These are phyloP conservation scores for Prolemur simus DNA, from an alignment of 2,113 vertebrate genomes.

Conservation along the genomic window DNA sequence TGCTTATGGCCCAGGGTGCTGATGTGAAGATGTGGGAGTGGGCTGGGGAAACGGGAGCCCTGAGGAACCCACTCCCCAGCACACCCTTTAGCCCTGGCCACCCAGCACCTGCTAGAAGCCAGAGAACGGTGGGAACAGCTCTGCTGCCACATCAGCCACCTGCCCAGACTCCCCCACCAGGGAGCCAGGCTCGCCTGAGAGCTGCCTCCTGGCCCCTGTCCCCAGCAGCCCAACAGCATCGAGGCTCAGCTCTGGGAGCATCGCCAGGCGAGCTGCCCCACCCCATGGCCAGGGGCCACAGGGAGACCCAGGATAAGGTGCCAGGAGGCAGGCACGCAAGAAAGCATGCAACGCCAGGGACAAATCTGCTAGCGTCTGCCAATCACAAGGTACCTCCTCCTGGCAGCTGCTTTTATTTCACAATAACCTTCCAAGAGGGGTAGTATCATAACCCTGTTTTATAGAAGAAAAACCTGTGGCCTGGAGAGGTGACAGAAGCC, in stretches of 20 bases:
- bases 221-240: not conserved
- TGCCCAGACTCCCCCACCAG: not conserved
- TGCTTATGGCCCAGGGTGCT: not conserved
- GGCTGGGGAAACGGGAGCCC: not conserved
- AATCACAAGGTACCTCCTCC: not conserved
- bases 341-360: not conserved
- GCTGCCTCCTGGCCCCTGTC: not conserved
- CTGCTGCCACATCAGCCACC: not conserved
- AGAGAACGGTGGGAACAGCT: not conserved
- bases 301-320: not conserved
- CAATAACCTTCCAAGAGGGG: not conserved
- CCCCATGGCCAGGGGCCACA: too few species aligned
- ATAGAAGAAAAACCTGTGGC: not conserved
- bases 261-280: not conserved
- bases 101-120: not conserved
- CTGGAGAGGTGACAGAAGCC: not conserved
- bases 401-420: not conserved
- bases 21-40: not conserved
- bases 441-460: not conserved
- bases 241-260: not conserved
- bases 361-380: not conserved
- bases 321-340: not conserved
- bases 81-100: too few species aligned
- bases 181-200: not conserved
- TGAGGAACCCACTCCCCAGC: not conserved